These are phyloP conservation scores for Leistus spinibarbis DNA, from an alignment of 2,888 invertebrate genomes.

Conservation along the genomic window DNA sequence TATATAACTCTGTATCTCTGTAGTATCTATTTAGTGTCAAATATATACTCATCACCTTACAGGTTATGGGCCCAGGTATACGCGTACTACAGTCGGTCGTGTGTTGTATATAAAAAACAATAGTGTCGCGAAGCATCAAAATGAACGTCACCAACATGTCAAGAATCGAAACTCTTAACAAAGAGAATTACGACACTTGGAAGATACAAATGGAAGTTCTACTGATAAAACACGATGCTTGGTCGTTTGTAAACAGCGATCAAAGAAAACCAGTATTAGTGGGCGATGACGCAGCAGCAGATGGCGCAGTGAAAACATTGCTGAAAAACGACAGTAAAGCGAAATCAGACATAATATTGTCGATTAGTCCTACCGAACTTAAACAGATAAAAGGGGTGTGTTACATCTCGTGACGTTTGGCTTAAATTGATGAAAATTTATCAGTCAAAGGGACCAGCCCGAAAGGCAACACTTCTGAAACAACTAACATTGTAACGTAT, in stretches of 20 bases:
- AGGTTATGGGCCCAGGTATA: too few species aligned
- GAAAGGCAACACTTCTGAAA: slow-evolving; percentile 51
- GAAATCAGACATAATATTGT: neutral
- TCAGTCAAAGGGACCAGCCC: slow-evolving; percentile 49
- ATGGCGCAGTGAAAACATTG: neutral
- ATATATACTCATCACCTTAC: too few species aligned
- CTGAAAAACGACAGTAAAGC: neutral
- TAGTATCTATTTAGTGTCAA: too few species aligned
- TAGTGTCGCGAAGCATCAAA: too few species aligned
- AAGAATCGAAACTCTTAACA: neutral
- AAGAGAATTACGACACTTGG: neutral
- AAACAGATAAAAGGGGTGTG: slow-evolving; percentile 44
- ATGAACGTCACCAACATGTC: neutral
- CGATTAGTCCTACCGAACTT: slow-evolving; percentile 42
- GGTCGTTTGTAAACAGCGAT: neutral
- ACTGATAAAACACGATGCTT: neutral
- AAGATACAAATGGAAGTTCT: neutral
- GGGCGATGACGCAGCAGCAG: neutral
- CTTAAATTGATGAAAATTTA: slow-evolving; percentile 46
- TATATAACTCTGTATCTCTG: too few species aligned
- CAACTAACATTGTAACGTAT: slow-evolving; percentile 47
- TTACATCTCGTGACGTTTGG: slow-evolving; percentile 48
- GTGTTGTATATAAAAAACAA: too few species aligned
- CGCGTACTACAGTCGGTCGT: too few species aligned
- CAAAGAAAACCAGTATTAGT: neutral